Evolutionary conservation across 1,140 invertebrate species (phyloP), one percentile per base, ranked within the genome.

Genomic region (Contarinia nasturtii): DNA sequence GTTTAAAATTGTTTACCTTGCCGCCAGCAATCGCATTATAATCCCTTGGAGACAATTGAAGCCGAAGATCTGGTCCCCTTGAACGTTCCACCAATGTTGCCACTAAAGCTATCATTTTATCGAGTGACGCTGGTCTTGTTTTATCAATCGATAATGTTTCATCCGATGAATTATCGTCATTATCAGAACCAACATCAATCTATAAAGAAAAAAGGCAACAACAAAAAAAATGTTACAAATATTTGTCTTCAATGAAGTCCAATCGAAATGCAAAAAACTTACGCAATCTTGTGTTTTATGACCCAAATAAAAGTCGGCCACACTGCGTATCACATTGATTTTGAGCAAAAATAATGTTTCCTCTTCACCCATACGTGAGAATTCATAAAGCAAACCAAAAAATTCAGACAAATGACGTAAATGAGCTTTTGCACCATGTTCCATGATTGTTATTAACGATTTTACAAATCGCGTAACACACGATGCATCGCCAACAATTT

Each of bases 51-150:
- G 78, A 80, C 5, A 93, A 63, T n/a, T 80, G 74, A 7, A 93
- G 66, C 48, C 77, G 73, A 50, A 69, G 80, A 64, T 80, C 76
- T 7, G 80, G 69, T 49, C 82, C 82, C 15, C 89, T 67, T 21
- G 87, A 90, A 48, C 86, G 80, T 59, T 94, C 90, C 19, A 93
- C 86, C 22, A 94, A 69, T 1, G 80, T 75, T 4, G 86, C 85
- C 22, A 92, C 81, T 5, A 94, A 64, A 7, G 86, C 82, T 43
- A 95, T 89, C 90, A 94, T 94, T 67, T 94, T 94, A 61, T 93
- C 90, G n/a, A 94, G 65, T 0, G 89, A 89, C 1, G 84, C 82
- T 0, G 88, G 86, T 52, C 86, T 76, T 47, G 86, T 76, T 60
- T 89, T 89, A 51, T 74, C 71, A 2, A 63, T 55, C 4, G 61